A percentile compares a stretch with the other conserved stretches of the same genome.
Evolutionary conservation across 1,140 invertebrate genomes (phyloP).

Genomic region (Scaptodrosophila lebanonensis): DNA sequence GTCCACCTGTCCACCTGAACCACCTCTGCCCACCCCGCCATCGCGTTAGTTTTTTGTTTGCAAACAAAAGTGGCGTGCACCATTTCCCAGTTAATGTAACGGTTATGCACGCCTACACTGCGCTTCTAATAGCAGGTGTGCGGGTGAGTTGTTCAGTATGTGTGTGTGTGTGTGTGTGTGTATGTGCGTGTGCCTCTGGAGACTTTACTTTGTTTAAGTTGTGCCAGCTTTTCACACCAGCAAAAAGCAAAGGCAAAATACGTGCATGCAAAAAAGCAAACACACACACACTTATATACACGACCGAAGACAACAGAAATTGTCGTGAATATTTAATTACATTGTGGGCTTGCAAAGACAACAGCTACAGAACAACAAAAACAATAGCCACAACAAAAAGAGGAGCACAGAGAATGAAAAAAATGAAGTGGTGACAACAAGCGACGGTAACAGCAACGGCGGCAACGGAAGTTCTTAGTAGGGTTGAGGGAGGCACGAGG

Average conservation of each 20-base stretch:
- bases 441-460: too few species aligned
- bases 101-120: too few species aligned
- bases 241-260: slow-evolving; percentile 1
- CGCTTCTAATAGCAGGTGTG: too few species aligned
- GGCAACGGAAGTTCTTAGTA: too few species aligned
- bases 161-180: slow-evolving; percentile 17
- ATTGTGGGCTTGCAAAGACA: slow-evolving; percentile 1
- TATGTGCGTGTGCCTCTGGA: slow-evolving; percentile 9
- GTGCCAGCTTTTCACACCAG: slow-evolving; percentile 2
- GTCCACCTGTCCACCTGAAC: too few species aligned
- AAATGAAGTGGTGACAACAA: too few species aligned
- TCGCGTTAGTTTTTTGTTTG: too few species aligned
- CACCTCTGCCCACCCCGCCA: too few species aligned
- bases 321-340: slow-evolving; percentile 25
- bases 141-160: not conserved
- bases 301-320: slow-evolving; percentile 13
- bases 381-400: slow-evolving; percentile 5
- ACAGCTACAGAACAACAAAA: not conserved
- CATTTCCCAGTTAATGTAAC: slow-evolving; percentile 9
- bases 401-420: not conserved
- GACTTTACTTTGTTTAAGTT: not conserved
- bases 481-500: too few species aligned
- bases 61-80: too few species aligned
- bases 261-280: slow-evolving; percentile 4
- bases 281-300: too few species aligned